Evolutionary conservation across 2,797 vertebrate species (phyloP).

Genomic region (Sorex maritimensis): DNA sequence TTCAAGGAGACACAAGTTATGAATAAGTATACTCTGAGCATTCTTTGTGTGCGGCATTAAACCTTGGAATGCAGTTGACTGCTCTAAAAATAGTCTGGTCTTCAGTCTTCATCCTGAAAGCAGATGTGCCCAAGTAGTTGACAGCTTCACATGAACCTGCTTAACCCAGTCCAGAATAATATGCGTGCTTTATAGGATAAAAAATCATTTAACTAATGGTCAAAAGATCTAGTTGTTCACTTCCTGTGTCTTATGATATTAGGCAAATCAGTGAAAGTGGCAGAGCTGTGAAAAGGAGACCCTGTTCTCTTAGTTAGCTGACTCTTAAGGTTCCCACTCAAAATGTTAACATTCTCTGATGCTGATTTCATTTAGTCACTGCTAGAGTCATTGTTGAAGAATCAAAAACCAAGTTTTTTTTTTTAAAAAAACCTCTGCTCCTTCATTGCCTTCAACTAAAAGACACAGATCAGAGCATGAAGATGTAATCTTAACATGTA

Average conservation of each 20-base stretch:
- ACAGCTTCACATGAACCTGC: constrained; percentile 53
- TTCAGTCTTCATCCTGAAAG: constrained; percentile 78
- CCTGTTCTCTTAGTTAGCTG: background rate
- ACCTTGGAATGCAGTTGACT: constrained; percentile 78
- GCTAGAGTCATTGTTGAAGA: constrained; percentile 13
- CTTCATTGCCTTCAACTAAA: constrained; percentile 52
- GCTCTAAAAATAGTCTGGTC: constrained; percentile 78
- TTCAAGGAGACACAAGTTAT: constrained; percentile 73
- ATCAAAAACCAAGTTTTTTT: constrained; percentile 58
- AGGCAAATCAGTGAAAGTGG: background rate
- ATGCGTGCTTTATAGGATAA: constrained; percentile 58
- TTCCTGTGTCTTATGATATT: background rate
- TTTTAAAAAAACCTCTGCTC: constrained; percentile 34
- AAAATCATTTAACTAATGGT: constrained; percentile 11
- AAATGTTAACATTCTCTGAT: constrained; percentile 29
- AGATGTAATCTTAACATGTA: constrained; percentile 67
- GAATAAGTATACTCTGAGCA: constrained; percentile 77
- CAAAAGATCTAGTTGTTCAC: background rate
- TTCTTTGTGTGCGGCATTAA: constrained; percentile 70
- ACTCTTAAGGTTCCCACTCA: background rate
- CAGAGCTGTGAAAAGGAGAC: background rate
- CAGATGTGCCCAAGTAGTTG: constrained; percentile 73
- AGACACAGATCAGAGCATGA: constrained; percentile 60
- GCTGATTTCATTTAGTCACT: constrained; percentile 38
- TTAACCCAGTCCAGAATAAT: constrained; percentile 41